These are phyloP conservation scores for Andricus quercusramuli DNA, from an alignment of 2,888 invertebrate genomes.

Conservation along the genomic window DNA sequence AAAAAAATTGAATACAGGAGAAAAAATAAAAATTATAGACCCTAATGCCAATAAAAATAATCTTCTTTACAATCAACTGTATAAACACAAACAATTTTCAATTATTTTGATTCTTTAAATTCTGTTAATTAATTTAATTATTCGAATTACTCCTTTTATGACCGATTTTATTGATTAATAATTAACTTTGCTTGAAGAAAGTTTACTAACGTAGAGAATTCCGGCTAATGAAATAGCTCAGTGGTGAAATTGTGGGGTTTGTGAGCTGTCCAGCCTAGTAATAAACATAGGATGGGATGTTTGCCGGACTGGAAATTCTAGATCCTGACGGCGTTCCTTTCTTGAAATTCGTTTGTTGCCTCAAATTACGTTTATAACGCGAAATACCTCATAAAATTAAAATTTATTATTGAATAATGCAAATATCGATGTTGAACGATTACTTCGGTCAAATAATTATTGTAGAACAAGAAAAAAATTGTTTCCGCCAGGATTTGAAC, in stretches of 20 bases:
- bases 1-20: too few relatives aligned
- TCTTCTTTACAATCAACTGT: too few relatives aligned
- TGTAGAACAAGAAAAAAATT: too few relatives aligned
- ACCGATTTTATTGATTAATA: not conserved
- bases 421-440: too few relatives aligned
- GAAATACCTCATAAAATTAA: not conserved
- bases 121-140: not conserved
- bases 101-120: not conserved
- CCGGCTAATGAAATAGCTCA: conserved; percentile 34
- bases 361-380: conserved; percentile 35
- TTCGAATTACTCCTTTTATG: not conserved
- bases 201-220: conserved; percentile 19
- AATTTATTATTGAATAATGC: too few relatives aligned
- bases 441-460: too few relatives aligned
- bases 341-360: conserved; percentile 17
- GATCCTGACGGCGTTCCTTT: conserved; percentile 5
- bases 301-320: conserved; percentile 28
- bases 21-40: too few relatives aligned
- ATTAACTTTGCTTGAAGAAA: conserved; percentile 5
- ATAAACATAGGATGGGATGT: conserved; percentile 30
- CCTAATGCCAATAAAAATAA: too few relatives aligned
- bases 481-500: too few relatives aligned
- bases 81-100: too few relatives aligned
- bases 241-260: conserved; percentile 14
- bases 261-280: conserved; percentile 28